A percentile compares a stretch with the other conserved stretches of the same genome.
phyloP scores from a whole-genome alignment of 1,140 invertebrate genomes.

The Phthorimaea operculella region DNA sequence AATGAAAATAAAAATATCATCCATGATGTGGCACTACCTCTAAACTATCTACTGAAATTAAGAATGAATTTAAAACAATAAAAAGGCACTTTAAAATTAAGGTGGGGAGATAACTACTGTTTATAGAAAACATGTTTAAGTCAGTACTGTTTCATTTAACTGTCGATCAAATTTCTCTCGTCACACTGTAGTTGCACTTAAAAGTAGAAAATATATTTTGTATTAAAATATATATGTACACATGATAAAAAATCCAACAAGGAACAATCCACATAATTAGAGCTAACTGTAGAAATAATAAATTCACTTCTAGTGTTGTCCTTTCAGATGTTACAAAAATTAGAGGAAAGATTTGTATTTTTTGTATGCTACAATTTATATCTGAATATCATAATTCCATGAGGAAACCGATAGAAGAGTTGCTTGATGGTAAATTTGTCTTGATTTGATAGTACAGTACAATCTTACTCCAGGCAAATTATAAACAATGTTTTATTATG shows the following conservation, averaged over 20 bases:
- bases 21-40: conserved; percentile 26
- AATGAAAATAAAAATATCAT: conserved; percentile 24
- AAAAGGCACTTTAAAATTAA: conserved; percentile 38
- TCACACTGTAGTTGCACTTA: conserved; percentile 61
- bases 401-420: too few species aligned
- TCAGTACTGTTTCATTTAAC: conserved; percentile 41
- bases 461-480: conserved; percentile 4
- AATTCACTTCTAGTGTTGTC: conserved; percentile 10
- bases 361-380: too few species aligned
- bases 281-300: conserved; percentile 21
- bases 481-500: not conserved
- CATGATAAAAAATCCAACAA: conserved; percentile 41
- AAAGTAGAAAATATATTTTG: conserved; percentile 45
- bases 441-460: not conserved
- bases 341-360: too few species aligned
- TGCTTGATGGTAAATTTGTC: too few species aligned
- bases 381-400: too few species aligned
- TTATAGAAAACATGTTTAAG: conserved; percentile 17
- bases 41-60: conserved; percentile 23
- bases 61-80: conserved; percentile 19
- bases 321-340: not conserved
- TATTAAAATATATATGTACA: conserved; percentile 53
- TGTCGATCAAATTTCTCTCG: conserved; percentile 50
- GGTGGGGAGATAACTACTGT: conserved; percentile 26
- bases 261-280: conserved; percentile 39